A percentile compares a stretch with the other conserved stretches of the same genome.
phyloP scores from a whole-genome alignment of 2,113 vertebrate species.

The Pseudorectes ferrugineus region DNA sequence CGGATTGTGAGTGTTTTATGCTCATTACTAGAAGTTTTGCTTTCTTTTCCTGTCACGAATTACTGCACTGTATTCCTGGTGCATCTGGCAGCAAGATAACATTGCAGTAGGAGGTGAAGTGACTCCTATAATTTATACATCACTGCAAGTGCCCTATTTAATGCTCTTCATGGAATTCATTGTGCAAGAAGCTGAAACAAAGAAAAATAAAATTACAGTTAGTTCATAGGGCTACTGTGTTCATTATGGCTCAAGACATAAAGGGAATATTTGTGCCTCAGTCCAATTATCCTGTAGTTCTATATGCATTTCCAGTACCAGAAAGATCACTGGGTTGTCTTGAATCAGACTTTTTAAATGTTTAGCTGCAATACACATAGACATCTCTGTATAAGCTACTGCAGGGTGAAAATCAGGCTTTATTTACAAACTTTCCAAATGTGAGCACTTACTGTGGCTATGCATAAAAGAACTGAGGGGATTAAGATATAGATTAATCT shows the following conservation, averaged over 20 bases:
- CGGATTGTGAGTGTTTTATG: neutral
- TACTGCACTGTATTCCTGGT: neutral
- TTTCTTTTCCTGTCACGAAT: neutral
- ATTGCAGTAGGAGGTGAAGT: conserved; percentile 3
- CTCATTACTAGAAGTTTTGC: neutral
- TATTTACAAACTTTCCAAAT: neutral
- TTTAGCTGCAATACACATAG: neutral
- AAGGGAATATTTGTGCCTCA: conserved; percentile 67
- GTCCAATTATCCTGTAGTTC: conserved; percentile 57
- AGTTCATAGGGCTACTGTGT: conserved; percentile 46
- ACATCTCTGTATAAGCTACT: neutral
- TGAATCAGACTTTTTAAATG: conserved; percentile 20
- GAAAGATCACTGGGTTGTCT: conserved; percentile 51
- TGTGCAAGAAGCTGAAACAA: conserved; percentile 9
- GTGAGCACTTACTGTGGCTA: neutral
- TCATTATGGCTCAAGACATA: conserved; percentile 55
- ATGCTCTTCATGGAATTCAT: neutral
- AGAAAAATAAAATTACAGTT: conserved; percentile 51
- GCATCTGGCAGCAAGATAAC: neutral
- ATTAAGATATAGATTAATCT: neutral
- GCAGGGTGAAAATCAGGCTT: neutral
- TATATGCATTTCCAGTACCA: conserved; percentile 30
- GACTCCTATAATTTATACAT: conserved; percentile 34
- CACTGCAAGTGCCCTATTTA: neutral
- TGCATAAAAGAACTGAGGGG: neutral